A percentile compares a stretch with the other conserved stretches of the same genome.
Evolutionary conservation across 1,140 invertebrate species (phyloP).

Genomic region (Apolygus lucorum): DNA sequence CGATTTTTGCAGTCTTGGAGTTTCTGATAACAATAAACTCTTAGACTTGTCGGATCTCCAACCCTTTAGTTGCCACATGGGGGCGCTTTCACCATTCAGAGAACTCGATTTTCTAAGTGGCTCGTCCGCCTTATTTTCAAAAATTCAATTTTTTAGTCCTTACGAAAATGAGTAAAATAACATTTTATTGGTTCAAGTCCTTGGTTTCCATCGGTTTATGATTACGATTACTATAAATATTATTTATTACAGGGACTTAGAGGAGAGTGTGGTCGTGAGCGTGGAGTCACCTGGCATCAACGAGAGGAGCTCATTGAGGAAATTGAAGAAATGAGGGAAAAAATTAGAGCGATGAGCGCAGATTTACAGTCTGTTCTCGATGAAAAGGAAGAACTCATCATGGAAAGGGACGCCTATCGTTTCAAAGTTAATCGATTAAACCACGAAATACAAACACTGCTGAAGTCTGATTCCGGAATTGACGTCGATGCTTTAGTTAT

Average conservation of each 20-base stretch:
- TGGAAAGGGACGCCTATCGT: slow-evolving; percentile 74
- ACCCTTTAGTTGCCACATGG: too few relatives aligned
- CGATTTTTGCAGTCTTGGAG: too few relatives aligned
- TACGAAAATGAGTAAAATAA: too few relatives aligned
- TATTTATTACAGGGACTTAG: slow-evolving; percentile 35
- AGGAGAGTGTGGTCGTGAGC: slow-evolving; percentile 24
- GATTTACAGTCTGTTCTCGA: slow-evolving; percentile 70
- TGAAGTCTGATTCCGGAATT: slow-evolving; percentile 51
- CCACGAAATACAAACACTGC: slow-evolving; percentile 64
- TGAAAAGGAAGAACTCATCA: slow-evolving; percentile 76
- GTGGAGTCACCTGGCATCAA: slow-evolving; percentile 34
- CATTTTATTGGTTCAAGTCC: too few relatives aligned
- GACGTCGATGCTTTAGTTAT: slow-evolving; percentile 71
- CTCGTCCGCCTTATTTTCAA: too few relatives aligned
- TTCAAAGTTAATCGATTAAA: slow-evolving; percentile 76
- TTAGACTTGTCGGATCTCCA: too few relatives aligned
- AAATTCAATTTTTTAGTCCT: too few relatives aligned
- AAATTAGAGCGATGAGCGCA: slow-evolving; percentile 53
- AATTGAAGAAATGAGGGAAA: slow-evolving; percentile 21
- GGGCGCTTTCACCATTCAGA: too few relatives aligned
- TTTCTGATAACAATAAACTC: too few relatives aligned
- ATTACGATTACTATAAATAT: slow-evolving; percentile 13
- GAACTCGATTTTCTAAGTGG: too few relatives aligned
- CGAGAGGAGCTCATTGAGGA: slow-evolving; percentile 33
- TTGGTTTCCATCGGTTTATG: background rate